Evolutionary conservation across 2,113 vertebrate genomes (phyloP), one percentile per base, ranked within the genome.

Genomic region (Pseudopodoces humilis): DNA sequence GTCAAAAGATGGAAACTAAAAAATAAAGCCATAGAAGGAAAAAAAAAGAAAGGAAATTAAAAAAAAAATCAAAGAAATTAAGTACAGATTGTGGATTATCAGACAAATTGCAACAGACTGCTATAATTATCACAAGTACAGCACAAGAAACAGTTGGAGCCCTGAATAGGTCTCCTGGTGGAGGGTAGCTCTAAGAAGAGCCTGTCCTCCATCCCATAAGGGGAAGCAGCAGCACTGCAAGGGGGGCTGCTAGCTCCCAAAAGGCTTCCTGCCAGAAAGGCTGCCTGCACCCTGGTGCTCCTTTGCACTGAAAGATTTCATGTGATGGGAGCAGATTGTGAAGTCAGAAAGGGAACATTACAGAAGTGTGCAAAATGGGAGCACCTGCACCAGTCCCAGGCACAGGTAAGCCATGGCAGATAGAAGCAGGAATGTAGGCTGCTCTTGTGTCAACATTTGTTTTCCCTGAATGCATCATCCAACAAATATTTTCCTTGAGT

Each of bases 121-220:
- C 30, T 60, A 60, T 27, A 10, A 8, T 70, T 83, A 67, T 55
- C 25, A 50, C 28, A 56, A 74, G 6, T 23, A 58, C 43, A 55
- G 18, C 25, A 55, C 12, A 55, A 67, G 46, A 49, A 90, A 24
- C 9, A 49, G 1, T 0, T 2, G 2, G 35, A 88, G 15, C 27
- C 52, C 70, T 64, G 49, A 71, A 41, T 31, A 72, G 22, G 15
- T 52, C 37, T 69, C 2, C 4, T 41, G 10, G 15, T 50, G 5
- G 21, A 86, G 3, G 3, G 16, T 4, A 84, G 35, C 17, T 78
- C 31, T 0, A 0, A 53, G 63, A 52, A 65, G 22, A 9, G 7
- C 52, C 44, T 85, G 27, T 44, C 11, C 27, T 59, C 44, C 1
- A 1, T 17, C 8, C 44, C 11, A 2, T 20, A 33, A 59, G 11